Evolutionary conservation across 2,797 vertebrate genomes (phyloP), one percentile per base, ranked within the genome.

Genomic region (Atherinosoma microstoma): DNA sequence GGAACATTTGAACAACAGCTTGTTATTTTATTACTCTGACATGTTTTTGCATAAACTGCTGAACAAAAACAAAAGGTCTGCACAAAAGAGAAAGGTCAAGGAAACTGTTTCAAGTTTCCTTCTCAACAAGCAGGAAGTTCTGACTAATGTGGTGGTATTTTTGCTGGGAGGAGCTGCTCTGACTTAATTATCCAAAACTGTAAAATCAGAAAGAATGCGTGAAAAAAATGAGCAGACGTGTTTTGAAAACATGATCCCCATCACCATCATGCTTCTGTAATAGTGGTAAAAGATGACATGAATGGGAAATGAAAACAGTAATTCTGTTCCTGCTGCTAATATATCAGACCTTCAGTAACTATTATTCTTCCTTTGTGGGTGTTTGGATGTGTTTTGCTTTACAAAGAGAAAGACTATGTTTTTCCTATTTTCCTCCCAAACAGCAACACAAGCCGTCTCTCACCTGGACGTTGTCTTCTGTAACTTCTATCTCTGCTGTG

Each of bases 381-480:
- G 3, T 32, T 32, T 32, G 30, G 30, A 32, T 32, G 30, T 3
- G 3, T 32, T 32, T 32, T 32, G 6, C 30, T 32, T 32, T 32
- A 32, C 6, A 9, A 6, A 47, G 18, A n/a, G 15, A 42, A 38
- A 38, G 36, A 16, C 15, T 42, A 42, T 24, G 49, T 27, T 24
- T 11, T 24, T 22, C 20, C 40, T 15, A 42, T 12, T 42, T 42
- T 16, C 40, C 40, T 42, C 40, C 12, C 22, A 75, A 67, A 63
- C 42, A 65, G 24, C 36, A 76, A 58, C 18, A 24, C 6, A 42
- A 20, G 30, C 20, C 42, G 63, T 18, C 22, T 0, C 86, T 87
- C 84, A 98, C 98, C 96, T 99, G 98, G 62, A 99, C 98, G 0
- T 98, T 99, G 87, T 99, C 97, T 70, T 99, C 98, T 0, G 97